phyloP scores from a whole-genome alignment of 2,888 invertebrate genomes.

The Phalera bucephala region DNA sequence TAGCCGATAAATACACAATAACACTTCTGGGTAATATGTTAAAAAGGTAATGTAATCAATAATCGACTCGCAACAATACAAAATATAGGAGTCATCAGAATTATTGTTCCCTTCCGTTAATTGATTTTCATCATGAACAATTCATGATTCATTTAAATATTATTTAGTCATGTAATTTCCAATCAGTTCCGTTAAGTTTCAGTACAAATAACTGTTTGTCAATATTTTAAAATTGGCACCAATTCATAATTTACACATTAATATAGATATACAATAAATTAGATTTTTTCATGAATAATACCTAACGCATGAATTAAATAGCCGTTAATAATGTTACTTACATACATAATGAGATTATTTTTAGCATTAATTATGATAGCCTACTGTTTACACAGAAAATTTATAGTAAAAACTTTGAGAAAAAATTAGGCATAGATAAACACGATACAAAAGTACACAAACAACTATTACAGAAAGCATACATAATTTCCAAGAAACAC shows the following conservation, averaged over 20 bases:
- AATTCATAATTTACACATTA: constrained; percentile 35
- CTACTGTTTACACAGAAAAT: no score
- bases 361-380: no score
- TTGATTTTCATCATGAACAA: constrained; percentile 39
- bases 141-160: constrained; percentile 28
- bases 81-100: constrained; percentile 33
- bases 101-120: constrained; percentile 73
- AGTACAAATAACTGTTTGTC: constrained; percentile 14
- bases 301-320: not conserved
- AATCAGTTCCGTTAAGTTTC: constrained; percentile 33
- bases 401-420: not conserved
- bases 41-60: constrained; percentile 12
- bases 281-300: not conserved
- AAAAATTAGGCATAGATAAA: not conserved
- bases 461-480: not conserved
- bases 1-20: constrained; percentile 21
- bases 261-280: not conserved
- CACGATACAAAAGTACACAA: constrained; percentile 1
- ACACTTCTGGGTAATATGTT: no score
- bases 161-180: constrained; percentile 31
- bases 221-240: constrained; percentile 58
- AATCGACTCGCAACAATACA: constrained; percentile 19
- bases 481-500: not conserved
- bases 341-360: constrained; percentile 1
- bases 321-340: constrained; percentile 1